These are phyloP conservation scores for Myrmecophaga tridactyla DNA, from an alignment of 2,113 vertebrate genomes.

Conservation along the genomic window DNA sequence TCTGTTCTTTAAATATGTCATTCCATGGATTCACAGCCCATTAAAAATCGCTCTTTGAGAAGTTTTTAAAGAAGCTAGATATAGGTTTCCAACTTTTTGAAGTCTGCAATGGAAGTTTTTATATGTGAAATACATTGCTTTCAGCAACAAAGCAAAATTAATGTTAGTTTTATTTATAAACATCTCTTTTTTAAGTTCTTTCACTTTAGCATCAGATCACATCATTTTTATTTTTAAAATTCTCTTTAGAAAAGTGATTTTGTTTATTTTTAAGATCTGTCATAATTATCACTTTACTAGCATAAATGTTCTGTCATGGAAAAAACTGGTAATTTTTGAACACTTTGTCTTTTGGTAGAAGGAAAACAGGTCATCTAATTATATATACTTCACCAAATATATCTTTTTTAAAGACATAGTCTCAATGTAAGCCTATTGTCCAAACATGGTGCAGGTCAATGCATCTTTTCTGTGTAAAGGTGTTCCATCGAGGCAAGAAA, in stretches of 20 bases:
- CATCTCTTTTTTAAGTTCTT: not conserved
- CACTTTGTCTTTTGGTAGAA: not conserved
- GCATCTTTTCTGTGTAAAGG: not conserved
- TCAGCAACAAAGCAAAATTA: not conserved
- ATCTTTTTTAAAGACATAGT: not conserved
- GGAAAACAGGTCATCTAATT: not conserved
- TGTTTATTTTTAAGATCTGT: not conserved
- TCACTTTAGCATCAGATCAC: not conserved
- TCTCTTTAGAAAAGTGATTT: not conserved
- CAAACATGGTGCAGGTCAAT: not conserved
- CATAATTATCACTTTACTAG: not conserved
- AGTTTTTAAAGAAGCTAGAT: not conserved
- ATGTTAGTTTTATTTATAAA: not conserved
- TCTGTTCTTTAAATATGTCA: not conserved
- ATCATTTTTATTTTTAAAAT: not conserved
- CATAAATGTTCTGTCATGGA: not conserved
- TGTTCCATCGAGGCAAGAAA: not conserved
- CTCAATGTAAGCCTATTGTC: not conserved
- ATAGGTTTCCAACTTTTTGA: not conserved
- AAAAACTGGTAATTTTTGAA: not conserved
- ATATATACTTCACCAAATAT: not conserved
- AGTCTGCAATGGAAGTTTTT: not conserved
- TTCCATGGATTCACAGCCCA: not conserved
- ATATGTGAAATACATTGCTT: not conserved
- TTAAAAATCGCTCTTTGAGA: not conserved